Conservation (phyloP, 2,888 invertebrate species). For the Diaphora mendica region DNA sequence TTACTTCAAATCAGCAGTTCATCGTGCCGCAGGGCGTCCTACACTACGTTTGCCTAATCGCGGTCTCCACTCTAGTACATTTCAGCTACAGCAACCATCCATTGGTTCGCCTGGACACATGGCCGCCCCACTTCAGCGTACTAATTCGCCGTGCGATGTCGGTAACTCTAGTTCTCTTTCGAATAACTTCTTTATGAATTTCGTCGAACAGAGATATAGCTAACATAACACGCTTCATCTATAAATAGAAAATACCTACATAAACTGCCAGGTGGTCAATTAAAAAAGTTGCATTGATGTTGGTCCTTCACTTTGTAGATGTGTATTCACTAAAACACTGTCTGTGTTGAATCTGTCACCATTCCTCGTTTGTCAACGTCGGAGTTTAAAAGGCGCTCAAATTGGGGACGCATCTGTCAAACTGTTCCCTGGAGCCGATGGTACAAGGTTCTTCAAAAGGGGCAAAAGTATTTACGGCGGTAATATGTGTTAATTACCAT, state of each 20-base stretch:
- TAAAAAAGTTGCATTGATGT: not conserved
- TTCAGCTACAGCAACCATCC: too few species aligned
- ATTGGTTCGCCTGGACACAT: too few species aligned
- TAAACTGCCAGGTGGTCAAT: not conserved
- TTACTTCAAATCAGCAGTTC: too few species aligned
- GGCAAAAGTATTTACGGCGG: not conserved
- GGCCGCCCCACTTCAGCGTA: too few species aligned
- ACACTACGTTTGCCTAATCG: too few species aligned
- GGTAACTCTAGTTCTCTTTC: too few species aligned
- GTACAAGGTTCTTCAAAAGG: not conserved
- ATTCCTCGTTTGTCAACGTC: not conserved
- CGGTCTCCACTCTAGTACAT: too few species aligned
- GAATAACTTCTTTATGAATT: too few species aligned
- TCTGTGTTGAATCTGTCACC: not conserved
- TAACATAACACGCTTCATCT: too few species aligned
- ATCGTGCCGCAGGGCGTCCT: too few species aligned
- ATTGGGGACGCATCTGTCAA: not conserved
- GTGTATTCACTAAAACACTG: not conserved
- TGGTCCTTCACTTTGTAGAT: not conserved
- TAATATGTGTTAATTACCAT: not conserved
- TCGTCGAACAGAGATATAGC: too few species aligned
- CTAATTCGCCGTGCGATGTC: too few species aligned
- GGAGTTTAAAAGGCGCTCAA: not conserved
- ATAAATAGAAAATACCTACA: not conserved
- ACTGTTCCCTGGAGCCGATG: not conserved